Evolutionary conservation across 92 coral and sea anemone species (phyloP), one percentile per base, ranked within the genome.

Genomic region (Actinernus sp.): DNA sequence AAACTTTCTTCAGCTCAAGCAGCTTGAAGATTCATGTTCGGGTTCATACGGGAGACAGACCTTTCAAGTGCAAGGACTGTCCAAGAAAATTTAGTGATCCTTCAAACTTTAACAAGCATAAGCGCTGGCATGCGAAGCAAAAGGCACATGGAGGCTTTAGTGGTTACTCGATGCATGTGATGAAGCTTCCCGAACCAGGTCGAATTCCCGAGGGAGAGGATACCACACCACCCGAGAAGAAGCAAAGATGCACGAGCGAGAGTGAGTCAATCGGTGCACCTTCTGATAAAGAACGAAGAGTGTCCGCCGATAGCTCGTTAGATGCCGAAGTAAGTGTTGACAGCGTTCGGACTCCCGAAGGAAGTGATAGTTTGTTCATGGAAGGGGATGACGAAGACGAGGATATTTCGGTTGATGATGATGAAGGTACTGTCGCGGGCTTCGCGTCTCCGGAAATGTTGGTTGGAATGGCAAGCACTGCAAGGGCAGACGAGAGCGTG

Each of bases 21-120:
- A 95, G 97, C 56, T 67, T 95, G 34, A 95, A 95, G 82, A 95
- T 95, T 36, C 99, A 95, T 33, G 91, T 88, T 1, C 92, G 99
- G 9, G 97, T 95, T 30, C 99, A 95, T 74, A 91, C 99, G 14
- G 99, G 99, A 0, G 99, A 95, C 31, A 62, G 97, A 26, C 99
- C 99, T 26, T 89, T 95, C 56, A 95, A 91, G 49, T 95, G 99
- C 82, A 95, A 91, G 68, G 92, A 87, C 18, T 95, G 99, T 73
- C 90, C 97, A 14, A 84, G 97, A 57, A 92, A 89, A 41, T 95
- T 95, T 53, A 95, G 99, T 49, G 99, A 95, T 47, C 99, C 99
- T 9, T 95, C 99, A 20, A 95, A 95, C 76, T 95, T 95, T 55
- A 95, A 95, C 85, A 95, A 95, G 48, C 99, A 95, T 73, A 95